Evolutionary conservation across 1,140 invertebrate genomes (phyloP).

Genomic region (Scaptodrosophila lebanonensis): DNA sequence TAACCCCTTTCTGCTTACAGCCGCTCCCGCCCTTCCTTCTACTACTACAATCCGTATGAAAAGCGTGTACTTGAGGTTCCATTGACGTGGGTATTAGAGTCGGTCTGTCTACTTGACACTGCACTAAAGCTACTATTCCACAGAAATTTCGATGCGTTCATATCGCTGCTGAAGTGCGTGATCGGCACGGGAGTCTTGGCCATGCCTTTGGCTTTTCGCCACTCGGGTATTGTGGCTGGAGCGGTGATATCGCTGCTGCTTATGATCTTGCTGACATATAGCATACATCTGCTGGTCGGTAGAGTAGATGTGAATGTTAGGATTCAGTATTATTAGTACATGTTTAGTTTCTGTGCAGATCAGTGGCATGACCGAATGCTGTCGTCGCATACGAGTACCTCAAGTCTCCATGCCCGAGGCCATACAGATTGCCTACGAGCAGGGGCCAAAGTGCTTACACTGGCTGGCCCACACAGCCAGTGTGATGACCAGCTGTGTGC

Average conservation of each 20-base stretch:
- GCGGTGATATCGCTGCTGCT: conserved; percentile 31
- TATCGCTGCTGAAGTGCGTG: conserved; percentile 53
- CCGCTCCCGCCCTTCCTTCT: conserved; percentile 34
- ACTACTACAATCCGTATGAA: conserved; percentile 50
- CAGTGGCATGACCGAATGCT: conserved; percentile 55
- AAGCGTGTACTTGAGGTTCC: conserved; percentile 52
- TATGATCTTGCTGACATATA: conserved; percentile 56
- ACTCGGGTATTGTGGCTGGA: conserved; percentile 37
- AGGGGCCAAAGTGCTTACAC: conserved; percentile 37
- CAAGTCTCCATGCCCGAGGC: conserved; percentile 59
- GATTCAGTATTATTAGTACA: conserved; percentile 2
- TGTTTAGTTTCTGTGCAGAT: conserved; percentile 23
- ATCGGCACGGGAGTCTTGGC: conserved; percentile 56
- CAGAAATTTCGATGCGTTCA: conserved; percentile 51
- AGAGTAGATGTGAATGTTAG: conserved; percentile 17
- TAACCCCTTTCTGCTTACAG: conserved; percentile 1
- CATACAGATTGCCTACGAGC: conserved; percentile 42
- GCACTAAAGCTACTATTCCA: not conserved
- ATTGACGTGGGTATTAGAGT: conserved; percentile 33
- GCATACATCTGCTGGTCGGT: conserved; percentile 61
- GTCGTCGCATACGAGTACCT: conserved; percentile 40
- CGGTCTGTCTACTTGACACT: not conserved
- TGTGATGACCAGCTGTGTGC: conserved; percentile 39
- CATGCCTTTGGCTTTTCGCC: conserved; percentile 47
- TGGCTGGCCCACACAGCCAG: conserved; percentile 32